Conservation (phyloP, 1,140 invertebrate species). For the Drosophila pectinifera region DNA sequence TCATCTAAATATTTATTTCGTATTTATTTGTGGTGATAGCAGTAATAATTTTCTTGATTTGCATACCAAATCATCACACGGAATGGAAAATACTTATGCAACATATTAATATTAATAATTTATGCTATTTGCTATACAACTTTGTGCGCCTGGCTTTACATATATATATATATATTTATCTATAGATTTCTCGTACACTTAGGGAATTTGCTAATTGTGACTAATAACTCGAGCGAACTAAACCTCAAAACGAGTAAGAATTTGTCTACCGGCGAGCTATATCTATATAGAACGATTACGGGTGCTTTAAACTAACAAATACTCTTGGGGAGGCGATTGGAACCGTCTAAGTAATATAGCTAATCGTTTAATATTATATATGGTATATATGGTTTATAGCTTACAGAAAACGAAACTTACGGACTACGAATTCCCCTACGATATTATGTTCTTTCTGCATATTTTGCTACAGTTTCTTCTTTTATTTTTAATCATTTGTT, state of each 20-base stretch:
- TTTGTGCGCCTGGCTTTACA: conserved; percentile 55
- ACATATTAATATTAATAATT: conserved; percentile 69
- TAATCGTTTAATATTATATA: conserved; percentile 30
- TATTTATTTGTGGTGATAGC: conserved; percentile 74
- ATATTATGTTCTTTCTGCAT: conserved; percentile 63
- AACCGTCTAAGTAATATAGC: conserved; percentile 23
- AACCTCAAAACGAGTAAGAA: conserved; percentile 34
- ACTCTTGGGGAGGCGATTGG: conserved; percentile 36
- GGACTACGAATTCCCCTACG: conserved; percentile 74
- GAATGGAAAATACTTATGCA: conserved; percentile 41
- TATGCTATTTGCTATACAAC: conserved; percentile 79
- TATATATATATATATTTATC: conserved; percentile 23
- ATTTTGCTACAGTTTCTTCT: conserved; percentile 69
- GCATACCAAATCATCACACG: conserved; percentile 62
- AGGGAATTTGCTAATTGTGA: conserved; percentile 81
- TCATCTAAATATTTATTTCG: conserved; percentile 75
- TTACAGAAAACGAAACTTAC: conserved; percentile 65
- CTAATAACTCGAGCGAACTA: conserved; percentile 56
- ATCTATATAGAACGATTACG: conserved; percentile 21
- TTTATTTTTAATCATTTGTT: conserved; percentile 45
- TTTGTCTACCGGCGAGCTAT: conserved; percentile 28
- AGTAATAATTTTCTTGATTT: conserved; percentile 75
- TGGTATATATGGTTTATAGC: conserved; percentile 56
- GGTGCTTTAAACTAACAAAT: conserved; percentile 58
- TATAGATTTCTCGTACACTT: conserved; percentile 34